These are phyloP conservation scores for Ichneumoninae sp. DNA, from an alignment of 2,888 invertebrate genomes.

Conservation along the genomic window DNA sequence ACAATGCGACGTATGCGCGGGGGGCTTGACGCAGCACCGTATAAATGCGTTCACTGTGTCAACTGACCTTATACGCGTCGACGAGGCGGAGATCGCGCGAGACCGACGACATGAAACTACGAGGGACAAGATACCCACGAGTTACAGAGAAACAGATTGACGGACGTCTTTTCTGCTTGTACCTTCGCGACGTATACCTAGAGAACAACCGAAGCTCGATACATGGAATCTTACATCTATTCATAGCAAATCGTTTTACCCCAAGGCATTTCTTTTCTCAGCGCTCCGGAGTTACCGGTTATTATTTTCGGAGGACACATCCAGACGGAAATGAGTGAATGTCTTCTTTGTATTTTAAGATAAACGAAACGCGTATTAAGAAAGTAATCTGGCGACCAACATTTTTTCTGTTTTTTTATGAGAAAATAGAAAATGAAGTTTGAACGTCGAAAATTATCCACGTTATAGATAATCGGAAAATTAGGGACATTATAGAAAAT, in stretches of 20 bases:
- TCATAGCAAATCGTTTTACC: constrained; percentile 25
- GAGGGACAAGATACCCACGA: constrained; percentile 33
- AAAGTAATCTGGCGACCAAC: neutral
- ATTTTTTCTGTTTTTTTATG: neutral
- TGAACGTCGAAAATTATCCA: neutral
- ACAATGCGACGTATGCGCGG: constrained; percentile 59
- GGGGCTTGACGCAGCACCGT: constrained; percentile 49
- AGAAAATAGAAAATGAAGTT: neutral
- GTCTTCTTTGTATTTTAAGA: neutral
- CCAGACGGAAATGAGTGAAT: neutral
- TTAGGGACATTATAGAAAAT: neutral
- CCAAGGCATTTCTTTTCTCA: neutral
- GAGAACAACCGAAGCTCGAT: constrained; percentile 13
- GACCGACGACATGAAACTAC: constrained; percentile 42
- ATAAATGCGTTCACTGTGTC: constrained; percentile 62
- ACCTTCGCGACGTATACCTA: constrained; percentile 25
- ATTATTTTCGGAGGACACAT: neutral
- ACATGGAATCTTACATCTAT: constrained; percentile 15
- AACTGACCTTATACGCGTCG: constrained; percentile 58
- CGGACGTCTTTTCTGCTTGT: constrained; percentile 49
- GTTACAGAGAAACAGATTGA: constrained; percentile 53
- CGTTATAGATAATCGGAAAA: neutral
- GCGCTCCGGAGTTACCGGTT: neutral
- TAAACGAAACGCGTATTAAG: neutral
- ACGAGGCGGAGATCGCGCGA: constrained; percentile 45